phyloP scores from a whole-genome alignment of 2,888 invertebrate genomes.

The Peribatodes rhomboidaria region DNA sequence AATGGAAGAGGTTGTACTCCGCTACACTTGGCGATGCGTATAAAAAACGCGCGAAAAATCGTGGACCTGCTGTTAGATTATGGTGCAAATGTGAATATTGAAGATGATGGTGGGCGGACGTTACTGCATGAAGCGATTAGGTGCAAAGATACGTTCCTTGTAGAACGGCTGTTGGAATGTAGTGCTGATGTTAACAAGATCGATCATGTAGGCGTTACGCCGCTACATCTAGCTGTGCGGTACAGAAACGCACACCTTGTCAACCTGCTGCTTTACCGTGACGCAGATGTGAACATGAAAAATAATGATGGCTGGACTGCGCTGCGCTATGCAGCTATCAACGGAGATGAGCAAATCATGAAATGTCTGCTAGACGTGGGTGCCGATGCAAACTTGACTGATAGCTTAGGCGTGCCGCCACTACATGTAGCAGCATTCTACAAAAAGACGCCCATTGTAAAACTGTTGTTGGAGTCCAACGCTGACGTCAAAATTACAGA shows the following conservation, averaged over 20 bases:
- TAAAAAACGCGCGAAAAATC: constrained; percentile 40
- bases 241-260: neutral
- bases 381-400: neutral
- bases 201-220: neutral
- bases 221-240: neutral
- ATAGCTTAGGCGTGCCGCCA: neutral
- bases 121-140: neutral
- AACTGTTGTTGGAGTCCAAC: neutral
- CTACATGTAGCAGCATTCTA: neutral
- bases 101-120: neutral
- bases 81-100: neutral
- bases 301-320: neutral
- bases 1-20: constrained; percentile 49
- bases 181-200: neutral
- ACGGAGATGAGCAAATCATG: neutral
- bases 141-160: neutral
- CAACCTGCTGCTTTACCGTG: neutral
- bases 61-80: constrained; percentile 37
- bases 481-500: neutral
- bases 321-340: neutral
- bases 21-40: constrained; percentile 50
- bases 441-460: neutral
- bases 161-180: neutral
- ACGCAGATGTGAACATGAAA: neutral
- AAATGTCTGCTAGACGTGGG: neutral